Base-by-base conservation (phyloP, 2,113 vertebrate species). In the Solenodon paradoxus region DNA sequence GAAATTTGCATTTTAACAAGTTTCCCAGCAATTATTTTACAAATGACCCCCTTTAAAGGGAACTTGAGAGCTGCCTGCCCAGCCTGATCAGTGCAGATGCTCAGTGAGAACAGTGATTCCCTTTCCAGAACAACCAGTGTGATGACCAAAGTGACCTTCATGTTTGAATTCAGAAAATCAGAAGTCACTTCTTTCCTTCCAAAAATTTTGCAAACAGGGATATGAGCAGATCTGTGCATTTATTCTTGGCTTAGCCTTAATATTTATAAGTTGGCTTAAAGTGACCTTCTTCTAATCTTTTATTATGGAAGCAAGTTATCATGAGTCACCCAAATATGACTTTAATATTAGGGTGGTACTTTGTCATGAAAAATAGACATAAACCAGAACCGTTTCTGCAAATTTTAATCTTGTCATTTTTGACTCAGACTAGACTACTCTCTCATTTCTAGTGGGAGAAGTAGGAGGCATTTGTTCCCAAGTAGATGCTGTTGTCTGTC, bases 381-480 rank as follows among this genome's bases (percentile, higher is more conserved):
- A n/a, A 45, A 35, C 32, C 32, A 40, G 15, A 55, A 71, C 2
- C 47, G 68, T 94, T 81, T 38, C 74, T 92, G 40, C 38, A 59
- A 72, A 35, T 51, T 35, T 0, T 66, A 66, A 30, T 30, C 63
- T 61, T 59, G 40, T 77, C 30, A 19, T 78, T 79, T 66, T 81
- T 55, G n/a, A 42, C 19, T 89, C 35, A 26, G 40, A 59, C 61
- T 79, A 90, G 57, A 13, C 71, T 38, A 15, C 61, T 69, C 40
- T 90, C 75, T 79, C 55, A 90, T 79, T 88, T 66, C 88, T 81
- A 26, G 35, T 51, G 66, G 49, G 80, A 72, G 84, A 94, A 92
- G 47, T 5, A 0, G 57, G 78, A 93, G 45, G 30, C 11, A n/a
- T 20, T 24, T 64, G 28, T 88, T 79, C 28, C 40, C 10, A 47